Conservation (phyloP, 1,140 invertebrate species). For the Nylanderia fulva region DNA sequence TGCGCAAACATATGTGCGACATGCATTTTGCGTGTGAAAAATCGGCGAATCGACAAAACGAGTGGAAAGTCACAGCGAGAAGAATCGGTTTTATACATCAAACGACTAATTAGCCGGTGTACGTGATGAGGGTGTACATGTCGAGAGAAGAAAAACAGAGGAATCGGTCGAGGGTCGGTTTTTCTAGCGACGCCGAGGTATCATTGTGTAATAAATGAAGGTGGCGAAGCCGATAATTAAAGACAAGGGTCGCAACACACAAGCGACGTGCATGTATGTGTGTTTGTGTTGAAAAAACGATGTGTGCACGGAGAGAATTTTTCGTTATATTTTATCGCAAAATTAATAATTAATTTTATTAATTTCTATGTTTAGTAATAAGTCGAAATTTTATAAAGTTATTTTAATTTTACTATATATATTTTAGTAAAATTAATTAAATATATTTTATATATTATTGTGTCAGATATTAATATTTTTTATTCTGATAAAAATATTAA, state of each 20-base stretch:
- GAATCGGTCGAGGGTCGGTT: background rate
- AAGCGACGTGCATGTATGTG: background rate
- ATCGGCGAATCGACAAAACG: background rate
- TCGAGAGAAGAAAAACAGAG: background rate
- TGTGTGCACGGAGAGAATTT: too few species aligned
- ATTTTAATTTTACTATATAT: too few species aligned
- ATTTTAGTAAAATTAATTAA: too few species aligned
- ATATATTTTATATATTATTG: too few species aligned
- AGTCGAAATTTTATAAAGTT: too few species aligned
- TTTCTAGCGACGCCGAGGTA: background rate
- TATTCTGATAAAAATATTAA: too few species aligned
- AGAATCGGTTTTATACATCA: background rate
- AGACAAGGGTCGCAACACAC: background rate
- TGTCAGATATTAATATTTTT: too few species aligned
- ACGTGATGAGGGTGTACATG: background rate
- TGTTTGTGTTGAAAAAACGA: constrained; percentile 57
- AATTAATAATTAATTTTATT: too few species aligned
- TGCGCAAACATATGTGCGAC: background rate
- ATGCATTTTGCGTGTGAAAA: constrained; percentile 8
- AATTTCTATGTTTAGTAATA: too few species aligned
- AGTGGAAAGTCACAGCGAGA: background rate
- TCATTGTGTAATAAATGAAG: constrained; percentile 18
- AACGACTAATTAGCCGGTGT: constrained; percentile 27
- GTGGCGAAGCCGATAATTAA: constrained; percentile 18
- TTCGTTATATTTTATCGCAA: too few species aligned